These are phyloP conservation scores for Chelonoidis abingdonii DNA, from an alignment of 2,113 vertebrate species.

Conservation along the genomic window DNA sequence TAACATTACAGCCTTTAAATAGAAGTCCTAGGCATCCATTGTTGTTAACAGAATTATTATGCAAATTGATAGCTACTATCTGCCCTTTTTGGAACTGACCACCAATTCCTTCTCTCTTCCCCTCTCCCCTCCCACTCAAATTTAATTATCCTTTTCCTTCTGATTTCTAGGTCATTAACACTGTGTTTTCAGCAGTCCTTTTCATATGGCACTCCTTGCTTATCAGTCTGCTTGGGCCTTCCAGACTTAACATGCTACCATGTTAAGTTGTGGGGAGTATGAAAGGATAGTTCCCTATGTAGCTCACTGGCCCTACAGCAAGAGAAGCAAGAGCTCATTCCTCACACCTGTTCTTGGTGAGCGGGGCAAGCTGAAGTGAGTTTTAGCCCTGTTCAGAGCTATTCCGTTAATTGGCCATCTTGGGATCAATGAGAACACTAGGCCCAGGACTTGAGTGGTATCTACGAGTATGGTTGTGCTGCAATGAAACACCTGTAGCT, in stretches of 20 bases:
- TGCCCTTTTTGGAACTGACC: constrained; percentile 66
- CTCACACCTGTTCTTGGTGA: neutral
- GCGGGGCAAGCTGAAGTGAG: neutral
- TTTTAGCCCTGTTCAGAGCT: neutral
- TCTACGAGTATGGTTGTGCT: neutral
- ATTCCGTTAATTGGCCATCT: neutral
- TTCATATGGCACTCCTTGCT: neutral
- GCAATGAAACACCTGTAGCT: neutral
- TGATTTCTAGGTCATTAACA: constrained; percentile 14
- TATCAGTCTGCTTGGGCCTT: neutral
- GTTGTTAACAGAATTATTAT: constrained; percentile 74
- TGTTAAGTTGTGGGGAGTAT: neutral
- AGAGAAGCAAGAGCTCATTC: neutral
- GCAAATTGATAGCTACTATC: constrained; percentile 69
- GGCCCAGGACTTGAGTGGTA: neutral
- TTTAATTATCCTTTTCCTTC: constrained; percentile 63
- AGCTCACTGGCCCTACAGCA: neutral
- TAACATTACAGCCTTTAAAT: constrained; percentile 76
- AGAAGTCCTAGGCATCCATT: constrained; percentile 69
- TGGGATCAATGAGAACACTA: neutral
- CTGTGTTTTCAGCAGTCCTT: neutral
- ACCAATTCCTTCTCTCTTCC: neutral
- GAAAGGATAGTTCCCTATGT: neutral
- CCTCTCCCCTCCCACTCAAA: neutral
- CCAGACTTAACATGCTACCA: constrained; percentile 33